Percentiles rank a stretch among this genome's conserved stretches.
Conservation (phyloP, 2,797 vertebrate species). For the Lates japonicus region DNA sequence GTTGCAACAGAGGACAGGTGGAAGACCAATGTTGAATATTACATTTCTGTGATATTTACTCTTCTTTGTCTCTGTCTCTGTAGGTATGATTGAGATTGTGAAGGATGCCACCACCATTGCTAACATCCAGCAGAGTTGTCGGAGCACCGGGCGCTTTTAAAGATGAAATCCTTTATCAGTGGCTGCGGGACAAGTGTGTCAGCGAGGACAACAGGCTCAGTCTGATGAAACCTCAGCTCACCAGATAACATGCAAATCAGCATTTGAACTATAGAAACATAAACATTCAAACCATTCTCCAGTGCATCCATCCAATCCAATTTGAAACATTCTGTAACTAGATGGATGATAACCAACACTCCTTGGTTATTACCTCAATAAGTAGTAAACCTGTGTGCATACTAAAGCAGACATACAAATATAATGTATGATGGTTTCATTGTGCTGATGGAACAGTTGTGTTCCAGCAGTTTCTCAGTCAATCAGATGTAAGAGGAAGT, state of each 20-base stretch:
- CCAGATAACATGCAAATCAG: background rate
- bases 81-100: conserved; percentile 99
- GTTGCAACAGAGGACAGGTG: background rate
- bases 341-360: too few relatives aligned
- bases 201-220: conserved; percentile 86
- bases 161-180: conserved; percentile 96
- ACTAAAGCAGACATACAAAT: background rate
- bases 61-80: background rate
- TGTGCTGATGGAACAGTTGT: background rate
- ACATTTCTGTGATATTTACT: background rate
- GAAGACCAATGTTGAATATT: background rate
- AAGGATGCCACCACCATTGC: conserved; percentile 98
- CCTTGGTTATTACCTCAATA: too few relatives aligned
- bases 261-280: background rate
- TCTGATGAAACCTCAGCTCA: background rate
- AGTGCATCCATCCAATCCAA: background rate
- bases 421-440: background rate
- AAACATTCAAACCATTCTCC: background rate
- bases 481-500: conserved; percentile 58
- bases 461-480: conserved; percentile 28
- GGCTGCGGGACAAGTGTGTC: conserved; percentile 95
- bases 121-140: conserved; percentile 98
- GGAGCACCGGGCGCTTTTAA: conserved; percentile 98
- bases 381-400: too few relatives aligned
- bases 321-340: background rate